Base-by-base conservation (phyloP, 2,888 invertebrate genomes). In the Orthosia gracilis region DNA sequence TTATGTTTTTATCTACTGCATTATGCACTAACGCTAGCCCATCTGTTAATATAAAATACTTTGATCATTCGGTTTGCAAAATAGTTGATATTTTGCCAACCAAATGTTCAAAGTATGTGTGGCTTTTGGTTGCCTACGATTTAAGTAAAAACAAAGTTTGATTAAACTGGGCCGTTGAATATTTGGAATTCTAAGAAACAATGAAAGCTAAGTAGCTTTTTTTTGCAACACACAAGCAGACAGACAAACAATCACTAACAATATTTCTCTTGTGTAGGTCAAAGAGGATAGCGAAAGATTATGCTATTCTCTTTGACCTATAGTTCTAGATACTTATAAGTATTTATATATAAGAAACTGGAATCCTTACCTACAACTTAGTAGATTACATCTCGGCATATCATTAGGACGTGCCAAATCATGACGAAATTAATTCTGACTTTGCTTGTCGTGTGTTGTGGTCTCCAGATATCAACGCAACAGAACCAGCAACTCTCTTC, bases 331-430 rank as follows among this genome's bases (percentile, higher is more conserved):
- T 31, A 31, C 4, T 31, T 31, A 4, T 4, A 31, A 31, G 31
- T 31, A 31, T n/a, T n/a, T n/a, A n/a, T 31, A 31, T 31, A 78
- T 47, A 83, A 79, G 61, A 57, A 68, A 58, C 67, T 61, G 11
- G 31, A 50, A 49, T 61, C 9, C 4, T 1, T 45, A 15, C 55
- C 5, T 31, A 49, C 0, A 45, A 59, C 2, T 62, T 73, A 81
- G 69, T 81, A 50, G 23, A 57, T 45, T 12, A 7, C n/a, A 7
- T 50, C 9, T 59, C 21, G 31, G 21, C 18, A 65, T 7, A 1
- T 73, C 49, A 70, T 31, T 13, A 31, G 0, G 67, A 79, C 84
- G 84, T 72, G 79, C 13, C n/a, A 23, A 55, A 73, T 26, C 23
- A 81, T 83, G 81, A 57, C 26, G 45, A 58, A 12, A 23, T 18